These are phyloP conservation scores for Lasioglossum oenotherae DNA, from an alignment of 2,888 invertebrate species.

Conservation along the genomic window DNA sequence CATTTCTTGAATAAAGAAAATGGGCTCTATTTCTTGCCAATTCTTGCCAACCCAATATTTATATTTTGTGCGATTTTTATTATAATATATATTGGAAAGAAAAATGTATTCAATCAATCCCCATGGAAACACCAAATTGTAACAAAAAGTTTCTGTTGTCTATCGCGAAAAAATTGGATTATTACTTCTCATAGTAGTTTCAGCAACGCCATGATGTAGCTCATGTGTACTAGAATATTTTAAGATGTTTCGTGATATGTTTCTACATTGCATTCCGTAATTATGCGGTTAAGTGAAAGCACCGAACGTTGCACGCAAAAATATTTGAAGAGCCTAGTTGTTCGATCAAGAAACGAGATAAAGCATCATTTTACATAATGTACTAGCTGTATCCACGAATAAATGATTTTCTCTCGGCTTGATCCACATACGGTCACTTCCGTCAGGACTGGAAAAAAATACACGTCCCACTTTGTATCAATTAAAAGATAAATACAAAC, in stretches of 20 bases:
- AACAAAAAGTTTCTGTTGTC: no score
- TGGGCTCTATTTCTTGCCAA: no score
- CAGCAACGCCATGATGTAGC: background rate
- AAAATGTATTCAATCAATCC: no score
- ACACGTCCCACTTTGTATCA: background rate
- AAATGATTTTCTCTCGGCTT: background rate
- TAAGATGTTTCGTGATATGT: background rate
- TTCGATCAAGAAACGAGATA: background rate
- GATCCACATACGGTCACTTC: background rate
- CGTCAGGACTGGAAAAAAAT: background rate
- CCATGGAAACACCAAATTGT: no score
- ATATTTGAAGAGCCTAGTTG: background rate
- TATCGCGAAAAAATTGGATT: no score
- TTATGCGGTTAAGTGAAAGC: background rate
- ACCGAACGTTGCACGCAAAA: background rate
- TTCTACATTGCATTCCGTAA: background rate
- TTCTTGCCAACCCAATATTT: no score
- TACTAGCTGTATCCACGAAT: background rate
- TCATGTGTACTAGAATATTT: background rate
- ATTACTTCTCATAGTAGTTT: background rate
- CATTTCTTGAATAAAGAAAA: no score
- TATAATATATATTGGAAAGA: no score
- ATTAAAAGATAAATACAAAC: background rate
- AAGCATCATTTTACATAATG: background rate
- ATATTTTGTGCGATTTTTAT: no score